Percentiles rank a stretch among this genome's conserved stretches.
Evolutionary conservation across 2,888 invertebrate species (phyloP).

Genomic region (Silvanus unidentatus): DNA sequence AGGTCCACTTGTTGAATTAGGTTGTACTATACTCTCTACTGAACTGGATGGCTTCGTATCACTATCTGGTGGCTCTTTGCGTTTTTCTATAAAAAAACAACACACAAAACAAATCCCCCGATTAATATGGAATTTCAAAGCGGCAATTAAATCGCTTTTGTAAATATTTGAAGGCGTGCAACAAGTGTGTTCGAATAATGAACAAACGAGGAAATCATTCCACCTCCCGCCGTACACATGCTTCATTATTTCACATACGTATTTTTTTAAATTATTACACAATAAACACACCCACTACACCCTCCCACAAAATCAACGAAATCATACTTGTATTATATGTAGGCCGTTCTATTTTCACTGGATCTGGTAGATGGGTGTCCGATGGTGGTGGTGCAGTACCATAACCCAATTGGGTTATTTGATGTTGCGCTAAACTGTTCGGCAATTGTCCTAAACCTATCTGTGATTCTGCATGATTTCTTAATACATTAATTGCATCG

Average conservation of each 20-base stretch:
- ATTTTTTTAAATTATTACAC: no score
- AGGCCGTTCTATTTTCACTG: slow-evolving; percentile 46
- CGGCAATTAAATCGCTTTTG: not conserved
- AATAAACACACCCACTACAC: no score
- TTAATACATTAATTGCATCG: slow-evolving; percentile 90
- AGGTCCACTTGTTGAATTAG: slow-evolving; percentile 53
- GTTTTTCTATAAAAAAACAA: slow-evolving; percentile 59
- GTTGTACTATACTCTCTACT: slow-evolving; percentile 50
- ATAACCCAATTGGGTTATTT: slow-evolving; percentile 53
- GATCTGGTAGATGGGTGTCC: slow-evolving; percentile 41
- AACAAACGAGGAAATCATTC: no score
- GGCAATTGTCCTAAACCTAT: slow-evolving; percentile 47
- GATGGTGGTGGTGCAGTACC: slow-evolving; percentile 48
- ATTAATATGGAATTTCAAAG: slow-evolving; percentile 2
- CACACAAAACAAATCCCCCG: no score
- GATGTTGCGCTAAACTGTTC: slow-evolving; percentile 42
- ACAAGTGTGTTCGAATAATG: no score
- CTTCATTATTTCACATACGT: no score
- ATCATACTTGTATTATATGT: slow-evolving; percentile 47
- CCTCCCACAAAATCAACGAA: not conserved
- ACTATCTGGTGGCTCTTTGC: slow-evolving; percentile 76
- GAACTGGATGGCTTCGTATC: slow-evolving; percentile 58
- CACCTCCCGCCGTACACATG: no score
- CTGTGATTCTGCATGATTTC: slow-evolving; percentile 87
- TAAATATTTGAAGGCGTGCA: no score